Conservation (phyloP, 1,140 invertebrate genomes). For the Drosophila repletoides region DNA sequence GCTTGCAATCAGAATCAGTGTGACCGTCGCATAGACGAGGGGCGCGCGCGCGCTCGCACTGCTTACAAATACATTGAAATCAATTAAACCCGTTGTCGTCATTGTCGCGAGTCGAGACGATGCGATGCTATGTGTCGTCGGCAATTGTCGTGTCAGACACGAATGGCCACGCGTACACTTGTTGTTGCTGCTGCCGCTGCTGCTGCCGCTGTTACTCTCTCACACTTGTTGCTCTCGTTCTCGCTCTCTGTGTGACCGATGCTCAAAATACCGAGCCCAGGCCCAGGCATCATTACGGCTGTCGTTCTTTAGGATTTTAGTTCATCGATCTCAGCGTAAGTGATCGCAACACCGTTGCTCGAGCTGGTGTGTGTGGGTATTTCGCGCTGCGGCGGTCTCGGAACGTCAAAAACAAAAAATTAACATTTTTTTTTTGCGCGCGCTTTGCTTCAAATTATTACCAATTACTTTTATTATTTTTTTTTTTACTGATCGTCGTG, state of each 20-base stretch:
- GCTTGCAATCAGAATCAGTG: constrained; percentile 59
- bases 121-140: background rate
- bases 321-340: constrained; percentile 79
- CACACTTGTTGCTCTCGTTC: constrained; percentile 3
- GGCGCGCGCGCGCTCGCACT: constrained; percentile 34
- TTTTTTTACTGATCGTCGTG: constrained; percentile 2
- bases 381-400: constrained; percentile 15
- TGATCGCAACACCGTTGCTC: constrained; percentile 64
- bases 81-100: constrained; percentile 78
- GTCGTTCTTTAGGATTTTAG: constrained; percentile 67
- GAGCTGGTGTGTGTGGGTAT: too few species aligned
- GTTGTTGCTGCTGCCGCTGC: constrained; percentile 40
- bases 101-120: constrained; percentile 16
- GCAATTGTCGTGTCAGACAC: constrained; percentile 25
- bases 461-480: constrained; percentile 14
- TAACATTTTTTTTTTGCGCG: constrained; percentile 10
- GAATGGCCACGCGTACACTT: constrained; percentile 72
- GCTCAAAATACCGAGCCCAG: constrained; percentile 20
- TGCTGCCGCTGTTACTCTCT: constrained; percentile 9
- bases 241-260: constrained; percentile 17
- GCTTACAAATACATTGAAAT: constrained; percentile 63
- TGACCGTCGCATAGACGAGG: constrained; percentile 31
- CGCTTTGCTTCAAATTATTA: constrained; percentile 19
- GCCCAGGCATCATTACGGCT: constrained; percentile 54
- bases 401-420: constrained; percentile 14